phyloP scores from a whole-genome alignment of 2,113 vertebrate species.

The Engraulis encrasicolus region DNA sequence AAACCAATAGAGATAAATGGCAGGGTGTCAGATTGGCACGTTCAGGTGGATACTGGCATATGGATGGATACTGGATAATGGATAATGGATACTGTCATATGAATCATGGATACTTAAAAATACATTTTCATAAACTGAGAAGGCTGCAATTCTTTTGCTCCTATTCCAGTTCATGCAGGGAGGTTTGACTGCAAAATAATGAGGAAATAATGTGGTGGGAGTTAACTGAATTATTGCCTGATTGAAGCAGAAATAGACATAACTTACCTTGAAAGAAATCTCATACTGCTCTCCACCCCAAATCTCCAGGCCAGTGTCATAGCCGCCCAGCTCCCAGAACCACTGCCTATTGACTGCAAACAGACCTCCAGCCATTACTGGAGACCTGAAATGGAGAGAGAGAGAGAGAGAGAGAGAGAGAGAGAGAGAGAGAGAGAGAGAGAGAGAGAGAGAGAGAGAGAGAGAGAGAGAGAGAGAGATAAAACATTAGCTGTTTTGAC shows the following conservation, averaged over 20 bases:
- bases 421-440: background rate
- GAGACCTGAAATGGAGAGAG: conserved; percentile 82
- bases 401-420: background rate
- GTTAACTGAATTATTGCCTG: background rate
- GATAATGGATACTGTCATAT: background rate
- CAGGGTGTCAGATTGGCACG: background rate
- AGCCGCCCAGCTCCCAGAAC: conserved; percentile 88
- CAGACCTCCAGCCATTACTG: conserved; percentile 97
- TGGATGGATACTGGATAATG: too few relatives aligned
- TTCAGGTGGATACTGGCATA: background rate
- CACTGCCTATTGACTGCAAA: conserved; percentile 97
- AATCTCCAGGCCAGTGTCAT: conserved; percentile 79
- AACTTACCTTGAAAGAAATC: conserved; percentile 77
- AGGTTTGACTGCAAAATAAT: background rate
- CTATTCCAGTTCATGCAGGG: background rate
- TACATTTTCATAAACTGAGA: background rate
- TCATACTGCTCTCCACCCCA: conserved; percentile 82
- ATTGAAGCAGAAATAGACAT: background rate
- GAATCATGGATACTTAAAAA: background rate
- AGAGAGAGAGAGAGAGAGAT: too few relatives aligned
- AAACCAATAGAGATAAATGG: background rate
- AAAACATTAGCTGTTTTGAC: too few relatives aligned
- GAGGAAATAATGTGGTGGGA: background rate
- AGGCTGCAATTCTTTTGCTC: background rate
- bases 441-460: too few relatives aligned